A percentile compares a stretch with the other conserved stretches of the same genome.
Evolutionary conservation across 1,140 invertebrate genomes (phyloP).

Genomic region (Pseudomyrmex pallidus): DNA sequence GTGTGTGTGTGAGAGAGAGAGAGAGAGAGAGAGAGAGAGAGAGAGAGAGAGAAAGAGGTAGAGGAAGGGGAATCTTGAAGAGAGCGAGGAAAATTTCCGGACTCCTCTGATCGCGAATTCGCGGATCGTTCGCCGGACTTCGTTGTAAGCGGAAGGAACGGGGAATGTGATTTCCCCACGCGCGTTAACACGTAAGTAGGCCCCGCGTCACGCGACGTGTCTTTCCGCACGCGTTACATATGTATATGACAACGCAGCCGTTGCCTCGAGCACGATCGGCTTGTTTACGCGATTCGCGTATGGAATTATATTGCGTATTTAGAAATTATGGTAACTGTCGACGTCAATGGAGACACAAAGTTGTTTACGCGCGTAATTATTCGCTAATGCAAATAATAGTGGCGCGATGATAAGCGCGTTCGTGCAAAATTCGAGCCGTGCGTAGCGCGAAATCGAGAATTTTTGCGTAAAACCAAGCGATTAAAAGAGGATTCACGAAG

Average conservation of each 20-base stretch:
- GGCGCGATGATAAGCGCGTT: neutral
- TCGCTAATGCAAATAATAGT: neutral
- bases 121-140: neutral
- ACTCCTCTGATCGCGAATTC: neutral
- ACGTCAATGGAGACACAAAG: neutral
- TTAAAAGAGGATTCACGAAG: slow-evolving; percentile 30
- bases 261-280: neutral
- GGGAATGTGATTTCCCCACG: slow-evolving; percentile 34
- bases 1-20: too few relatives aligned
- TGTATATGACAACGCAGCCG: neutral
- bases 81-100: neutral
- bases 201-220: slow-evolving; percentile 2
- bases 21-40: too few relatives aligned
- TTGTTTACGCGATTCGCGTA: slow-evolving; percentile 24
- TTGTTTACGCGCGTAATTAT: slow-evolving; percentile 35
- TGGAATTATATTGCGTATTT: slow-evolving; percentile 18
- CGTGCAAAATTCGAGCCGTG: neutral
- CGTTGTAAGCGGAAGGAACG: slow-evolving; percentile 4
- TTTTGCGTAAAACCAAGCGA: neutral
- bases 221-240: neutral
- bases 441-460: neutral
- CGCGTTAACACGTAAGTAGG: slow-evolving; percentile 57
- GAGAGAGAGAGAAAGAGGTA: neutral
- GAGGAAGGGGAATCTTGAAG: neutral
- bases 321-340: too few relatives aligned